Conservation (phyloP, 2,888 invertebrate genomes). For the Metalampra italica region DNA sequence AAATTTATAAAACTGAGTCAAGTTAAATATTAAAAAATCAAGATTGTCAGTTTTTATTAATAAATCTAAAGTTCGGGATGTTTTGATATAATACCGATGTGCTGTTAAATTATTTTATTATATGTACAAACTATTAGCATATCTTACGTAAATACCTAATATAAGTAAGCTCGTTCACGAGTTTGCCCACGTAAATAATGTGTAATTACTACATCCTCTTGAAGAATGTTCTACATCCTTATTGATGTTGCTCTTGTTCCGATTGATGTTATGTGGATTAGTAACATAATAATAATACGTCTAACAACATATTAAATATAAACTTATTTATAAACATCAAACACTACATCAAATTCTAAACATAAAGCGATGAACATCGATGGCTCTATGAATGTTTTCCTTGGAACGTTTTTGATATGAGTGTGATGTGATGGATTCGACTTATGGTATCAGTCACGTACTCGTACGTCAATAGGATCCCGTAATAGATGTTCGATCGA, state of each 20-base stretch:
- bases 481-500: slow-evolving; percentile 25
- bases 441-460: slow-evolving; percentile 17
- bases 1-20: slow-evolving; percentile 10
- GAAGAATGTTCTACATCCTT: background rate
- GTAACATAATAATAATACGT: slow-evolving; percentile 19
- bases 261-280: slow-evolving; percentile 20
- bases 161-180: background rate
- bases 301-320: slow-evolving; percentile 11
- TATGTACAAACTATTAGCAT: too few relatives aligned
- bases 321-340: slow-evolving; percentile 22
- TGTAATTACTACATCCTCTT: background rate
- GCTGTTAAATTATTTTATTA: too few relatives aligned
- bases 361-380: slow-evolving; percentile 16
- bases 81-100: too few relatives aligned
- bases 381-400: slow-evolving; percentile 26
- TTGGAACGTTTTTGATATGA: slow-evolving; percentile 27
- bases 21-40: too few relatives aligned
- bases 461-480: slow-evolving; percentile 29
- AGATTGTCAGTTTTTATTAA: too few relatives aligned
- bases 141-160: too few relatives aligned
- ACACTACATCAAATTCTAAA: slow-evolving; percentile 18
- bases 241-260: slow-evolving; percentile 7
- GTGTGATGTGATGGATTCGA: slow-evolving; percentile 18
- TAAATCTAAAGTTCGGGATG: too few relatives aligned
- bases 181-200: background rate